Evolutionary conservation across 2,797 vertebrate genomes (phyloP), one percentile per base, ranked within the genome.

Genomic region (Sciaenops ocellatus): DNA sequence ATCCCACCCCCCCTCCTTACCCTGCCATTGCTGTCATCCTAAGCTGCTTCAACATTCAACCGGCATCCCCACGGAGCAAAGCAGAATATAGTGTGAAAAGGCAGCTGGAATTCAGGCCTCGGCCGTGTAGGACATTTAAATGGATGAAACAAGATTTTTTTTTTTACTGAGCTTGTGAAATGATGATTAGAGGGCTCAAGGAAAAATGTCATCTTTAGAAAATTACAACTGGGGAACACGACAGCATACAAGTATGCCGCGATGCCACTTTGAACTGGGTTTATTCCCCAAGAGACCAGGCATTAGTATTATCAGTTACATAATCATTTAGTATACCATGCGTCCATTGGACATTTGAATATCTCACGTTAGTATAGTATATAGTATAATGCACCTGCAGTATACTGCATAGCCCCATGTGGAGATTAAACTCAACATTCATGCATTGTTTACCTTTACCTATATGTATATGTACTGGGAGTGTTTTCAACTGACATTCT

Each of bases 1-100:
- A 84, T 69, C 83, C 76, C 81, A 71, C 52, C 79, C 79, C 34
- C 83, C 70, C 76, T 85, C 79, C 73, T 80, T 80, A 63, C 87
- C 57, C 88, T 87, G 84, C 87, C 89, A 86, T 61, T 60, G 79
- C 92, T 89, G 92, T 90, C 90, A 90, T 87, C 88, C 74, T 86
- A 89, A 92, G 83, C 86, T 72, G 80, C 86, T 92, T 91, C 90
- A 68, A 76, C 85, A 92, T 92, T 92, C 89, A 90, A 70, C 87
- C 69, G 66, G 86, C 87, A 87, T 89, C 90, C 85, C 86, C 3
- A 22, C 20, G 68, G 85, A 89, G 89, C 80, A 75, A 57, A 81
- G 76, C 89, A 83, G 79, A 89, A 84, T 80, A 73, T 71, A 84
- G 82, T 83, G 67, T 73, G 67, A 63, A 59, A 76, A 87, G 67